Evolutionary conservation across 2,888 invertebrate genomes (phyloP).

Genomic region (Hypsopygia costalis): DNA sequence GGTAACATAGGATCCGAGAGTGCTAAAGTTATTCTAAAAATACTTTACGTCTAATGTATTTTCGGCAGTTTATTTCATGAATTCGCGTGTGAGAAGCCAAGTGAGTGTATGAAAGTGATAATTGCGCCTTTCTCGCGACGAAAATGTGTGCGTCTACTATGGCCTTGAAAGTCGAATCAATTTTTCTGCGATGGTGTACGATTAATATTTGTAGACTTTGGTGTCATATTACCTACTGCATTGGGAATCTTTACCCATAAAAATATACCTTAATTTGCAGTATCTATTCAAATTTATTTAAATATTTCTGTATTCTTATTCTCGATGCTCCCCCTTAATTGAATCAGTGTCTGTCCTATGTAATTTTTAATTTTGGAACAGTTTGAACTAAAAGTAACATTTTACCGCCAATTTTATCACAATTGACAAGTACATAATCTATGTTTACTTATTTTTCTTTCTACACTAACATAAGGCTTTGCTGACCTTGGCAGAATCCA

Average conservation of each 20-base stretch:
- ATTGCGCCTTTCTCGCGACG: conserved; percentile 39
- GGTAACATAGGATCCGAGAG: conserved; percentile 47
- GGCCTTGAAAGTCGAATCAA: conserved; percentile 47
- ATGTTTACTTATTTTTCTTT: background rate
- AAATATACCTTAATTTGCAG: background rate
- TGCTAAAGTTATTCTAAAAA: conserved; percentile 61
- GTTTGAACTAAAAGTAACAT: too few relatives aligned
- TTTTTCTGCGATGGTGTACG: conserved; percentile 11
- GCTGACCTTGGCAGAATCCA: background rate
- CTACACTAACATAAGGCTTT: background rate
- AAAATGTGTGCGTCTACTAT: conserved; percentile 28
- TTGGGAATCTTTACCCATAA: too few relatives aligned
- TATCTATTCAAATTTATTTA: too few relatives aligned
- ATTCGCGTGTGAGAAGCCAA: conserved; percentile 58
- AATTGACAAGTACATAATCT: background rate
- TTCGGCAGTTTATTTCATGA: conserved; percentile 69
- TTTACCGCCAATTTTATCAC: background rate
- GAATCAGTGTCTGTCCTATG: background rate
- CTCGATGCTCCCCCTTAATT: background rate
- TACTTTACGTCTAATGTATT: conserved; percentile 58
- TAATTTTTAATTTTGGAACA: background rate
- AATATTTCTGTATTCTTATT: too few relatives aligned
- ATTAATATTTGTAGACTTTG: background rate
- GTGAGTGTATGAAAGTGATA: conserved; percentile 66
- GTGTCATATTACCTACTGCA: conserved; percentile 30